These are phyloP conservation scores for Acheta domesticus DNA, from an alignment of 2,888 invertebrate species.

Conservation along the genomic window DNA sequence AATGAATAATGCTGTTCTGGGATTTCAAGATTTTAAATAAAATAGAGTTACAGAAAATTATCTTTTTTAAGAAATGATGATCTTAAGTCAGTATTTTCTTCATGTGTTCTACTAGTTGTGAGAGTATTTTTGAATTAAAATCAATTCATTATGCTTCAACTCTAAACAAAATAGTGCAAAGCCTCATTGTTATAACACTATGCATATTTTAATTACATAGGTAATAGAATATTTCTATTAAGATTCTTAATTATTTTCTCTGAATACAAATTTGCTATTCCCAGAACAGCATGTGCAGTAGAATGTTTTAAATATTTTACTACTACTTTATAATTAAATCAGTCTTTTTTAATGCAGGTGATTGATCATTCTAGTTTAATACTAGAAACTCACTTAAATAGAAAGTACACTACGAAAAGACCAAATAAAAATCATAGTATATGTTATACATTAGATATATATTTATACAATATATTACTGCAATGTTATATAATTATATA, in stretches of 20 bases:
- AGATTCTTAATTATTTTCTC: background rate
- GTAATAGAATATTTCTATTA: slow-evolving; percentile 4
- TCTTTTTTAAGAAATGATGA: too few species aligned
- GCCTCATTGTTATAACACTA: background rate
- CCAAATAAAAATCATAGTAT: slow-evolving; percentile 26
- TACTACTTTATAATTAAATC: background rate
- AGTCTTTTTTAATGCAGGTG: slow-evolving; percentile 10
- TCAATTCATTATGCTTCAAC: too few species aligned
- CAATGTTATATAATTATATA: slow-evolving; percentile 31
- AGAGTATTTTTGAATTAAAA: too few species aligned
- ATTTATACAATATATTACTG: slow-evolving; percentile 37
- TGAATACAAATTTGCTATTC: too few species aligned
- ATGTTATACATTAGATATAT: slow-evolving; percentile 32
- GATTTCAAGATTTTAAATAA: too few species aligned
- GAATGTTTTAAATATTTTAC: slow-evolving; percentile 19
- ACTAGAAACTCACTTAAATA: slow-evolving; percentile 28
- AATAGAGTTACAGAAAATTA: too few species aligned
- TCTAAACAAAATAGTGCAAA: background rate
- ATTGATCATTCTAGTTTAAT: slow-evolving; percentile 19
- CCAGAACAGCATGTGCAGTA: too few species aligned
- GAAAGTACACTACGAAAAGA: slow-evolving; percentile 27
- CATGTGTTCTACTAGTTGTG: too few species aligned
- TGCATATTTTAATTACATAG: background rate
- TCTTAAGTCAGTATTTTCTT: too few species aligned
- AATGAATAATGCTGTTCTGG: too few species aligned